These are phyloP conservation scores for Caenorhabditis sulstoni DNA, from an alignment of 2,888 invertebrate genomes.

Conservation along the genomic window DNA sequence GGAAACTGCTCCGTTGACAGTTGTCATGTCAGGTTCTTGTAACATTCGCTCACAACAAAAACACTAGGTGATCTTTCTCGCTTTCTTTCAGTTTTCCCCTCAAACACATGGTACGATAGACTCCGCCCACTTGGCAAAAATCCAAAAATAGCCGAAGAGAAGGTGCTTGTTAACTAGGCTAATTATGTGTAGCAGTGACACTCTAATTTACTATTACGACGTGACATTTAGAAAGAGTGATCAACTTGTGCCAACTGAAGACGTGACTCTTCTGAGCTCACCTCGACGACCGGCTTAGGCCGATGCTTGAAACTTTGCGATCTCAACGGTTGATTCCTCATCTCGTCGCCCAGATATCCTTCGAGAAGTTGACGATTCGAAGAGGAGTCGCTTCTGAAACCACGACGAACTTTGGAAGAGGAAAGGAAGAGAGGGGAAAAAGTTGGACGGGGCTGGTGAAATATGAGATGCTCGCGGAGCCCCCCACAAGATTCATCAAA, in stretches of 20 bases:
- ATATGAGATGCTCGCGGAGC: constrained; percentile 14
- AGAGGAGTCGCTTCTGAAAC: constrained; percentile 27
- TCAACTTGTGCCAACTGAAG: not conserved
- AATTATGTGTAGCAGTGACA: constrained; percentile 1
- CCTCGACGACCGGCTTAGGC: constrained; percentile 71
- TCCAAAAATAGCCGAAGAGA: not conserved
- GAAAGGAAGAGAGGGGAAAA: not conserved
- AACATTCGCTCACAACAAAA: not conserved
- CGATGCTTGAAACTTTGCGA: constrained; percentile 79
- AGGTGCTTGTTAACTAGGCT: constrained; percentile 8
- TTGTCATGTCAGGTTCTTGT: constrained; percentile 2
- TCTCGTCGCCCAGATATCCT: constrained; percentile 40
- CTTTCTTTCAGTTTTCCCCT: too few species aligned
- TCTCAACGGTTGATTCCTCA: constrained; percentile 65
- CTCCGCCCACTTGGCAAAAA: not conserved
- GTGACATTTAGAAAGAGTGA: constrained; percentile 4
- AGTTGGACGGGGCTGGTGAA: constrained; percentile 8
- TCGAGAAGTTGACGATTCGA: constrained; percentile 17
- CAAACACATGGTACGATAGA: not conserved
- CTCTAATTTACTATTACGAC: not conserved
- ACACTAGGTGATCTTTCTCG: not conserved
- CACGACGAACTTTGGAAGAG: not conserved
- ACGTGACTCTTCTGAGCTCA: constrained; percentile 15
- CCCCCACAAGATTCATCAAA: constrained; percentile 28
- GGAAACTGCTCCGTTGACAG: constrained; percentile 5